phyloP scores from a whole-genome alignment of 2,888 invertebrate species.

The Hirtodrosophila histrioides region DNA sequence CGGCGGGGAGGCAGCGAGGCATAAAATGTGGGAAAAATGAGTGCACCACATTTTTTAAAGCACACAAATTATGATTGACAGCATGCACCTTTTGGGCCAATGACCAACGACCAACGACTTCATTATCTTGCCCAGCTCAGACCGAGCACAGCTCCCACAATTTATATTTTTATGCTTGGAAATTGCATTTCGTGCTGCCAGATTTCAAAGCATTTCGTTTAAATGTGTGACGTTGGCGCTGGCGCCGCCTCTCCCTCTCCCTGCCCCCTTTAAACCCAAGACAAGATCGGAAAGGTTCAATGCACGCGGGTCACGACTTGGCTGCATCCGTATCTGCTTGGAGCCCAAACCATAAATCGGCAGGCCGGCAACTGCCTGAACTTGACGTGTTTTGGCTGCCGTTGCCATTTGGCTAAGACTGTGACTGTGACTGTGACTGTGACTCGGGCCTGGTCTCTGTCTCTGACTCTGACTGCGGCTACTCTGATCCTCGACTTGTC shows the following conservation, averaged over 20 bases:
- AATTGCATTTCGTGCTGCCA: slow-evolving; percentile 76
- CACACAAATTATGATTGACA: slow-evolving; percentile 69
- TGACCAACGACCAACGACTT: slow-evolving; percentile 70
- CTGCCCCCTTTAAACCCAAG: slow-evolving; percentile 17
- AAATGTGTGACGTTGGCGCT: slow-evolving; percentile 38
- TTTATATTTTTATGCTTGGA: slow-evolving; percentile 40
- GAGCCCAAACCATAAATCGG: slow-evolving; percentile 41
- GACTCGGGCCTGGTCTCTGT: slow-evolving; percentile 3
- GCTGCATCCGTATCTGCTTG: slow-evolving; percentile 24
- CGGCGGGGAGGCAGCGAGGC: slow-evolving; percentile 41
- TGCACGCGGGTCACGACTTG: slow-evolving; percentile 83
- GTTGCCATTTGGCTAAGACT: slow-evolving; percentile 33
- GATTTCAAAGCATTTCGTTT: slow-evolving; percentile 56
- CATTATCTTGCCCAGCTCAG: slow-evolving; percentile 46
- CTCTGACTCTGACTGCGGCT: not conserved
- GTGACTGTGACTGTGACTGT: slow-evolving; percentile 7
- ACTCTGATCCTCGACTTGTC: slow-evolving; percentile 42
- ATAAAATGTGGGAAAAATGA: slow-evolving; percentile 74
- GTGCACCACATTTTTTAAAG: slow-evolving; percentile 18
- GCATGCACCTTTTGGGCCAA: slow-evolving; percentile 36
- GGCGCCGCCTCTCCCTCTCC: slow-evolving; percentile 38
- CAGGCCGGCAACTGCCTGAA: slow-evolving; percentile 34
- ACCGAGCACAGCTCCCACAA: slow-evolving; percentile 66
- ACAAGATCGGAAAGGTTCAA: slow-evolving; percentile 69
- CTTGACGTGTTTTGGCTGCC: slow-evolving; percentile 56